A percentile compares a stretch with the other conserved stretches of the same genome.
Conservation (phyloP, 2,888 invertebrate species). For the Blera fallax region DNA sequence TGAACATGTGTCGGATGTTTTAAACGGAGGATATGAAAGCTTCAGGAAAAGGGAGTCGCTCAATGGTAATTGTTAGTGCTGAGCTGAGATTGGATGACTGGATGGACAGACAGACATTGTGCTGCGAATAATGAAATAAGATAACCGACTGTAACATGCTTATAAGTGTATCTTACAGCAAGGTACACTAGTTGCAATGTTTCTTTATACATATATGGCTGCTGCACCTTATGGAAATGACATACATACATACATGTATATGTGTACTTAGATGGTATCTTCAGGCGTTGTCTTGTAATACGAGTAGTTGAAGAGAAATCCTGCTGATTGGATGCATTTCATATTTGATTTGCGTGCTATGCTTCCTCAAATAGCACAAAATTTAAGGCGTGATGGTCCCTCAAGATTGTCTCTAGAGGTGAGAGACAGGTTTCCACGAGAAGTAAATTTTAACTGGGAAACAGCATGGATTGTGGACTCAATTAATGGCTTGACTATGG, state of each 20-base stretch:
- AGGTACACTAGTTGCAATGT: neutral
- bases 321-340: neutral
- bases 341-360: no score
- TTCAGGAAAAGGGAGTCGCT: constrained; percentile 1
- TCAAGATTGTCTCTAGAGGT: no score
- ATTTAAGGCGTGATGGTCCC: no score
- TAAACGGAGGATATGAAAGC: constrained; percentile 27
- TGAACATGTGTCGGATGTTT: constrained; percentile 66
- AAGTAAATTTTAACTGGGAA: no score
- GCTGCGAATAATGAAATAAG: constrained; percentile 37
- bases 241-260: no score
- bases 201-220: neutral
- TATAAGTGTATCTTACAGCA: constrained; percentile 6
- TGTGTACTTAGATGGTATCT: no score
- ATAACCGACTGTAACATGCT: constrained; percentile 18
- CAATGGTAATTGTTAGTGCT: constrained; percentile 45
- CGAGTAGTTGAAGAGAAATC: neutral
- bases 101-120: constrained; percentile 49
- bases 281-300: neutral
- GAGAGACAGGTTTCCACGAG: no score
- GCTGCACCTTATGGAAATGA: constrained; percentile 7
- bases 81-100: neutral
- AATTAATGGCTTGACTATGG: no score
- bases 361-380: no score
- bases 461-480: no score